Evolutionary conservation across 2,113 vertebrate species (phyloP).

Genomic region (Rhynchopsitta pachyrhyncha): DNA sequence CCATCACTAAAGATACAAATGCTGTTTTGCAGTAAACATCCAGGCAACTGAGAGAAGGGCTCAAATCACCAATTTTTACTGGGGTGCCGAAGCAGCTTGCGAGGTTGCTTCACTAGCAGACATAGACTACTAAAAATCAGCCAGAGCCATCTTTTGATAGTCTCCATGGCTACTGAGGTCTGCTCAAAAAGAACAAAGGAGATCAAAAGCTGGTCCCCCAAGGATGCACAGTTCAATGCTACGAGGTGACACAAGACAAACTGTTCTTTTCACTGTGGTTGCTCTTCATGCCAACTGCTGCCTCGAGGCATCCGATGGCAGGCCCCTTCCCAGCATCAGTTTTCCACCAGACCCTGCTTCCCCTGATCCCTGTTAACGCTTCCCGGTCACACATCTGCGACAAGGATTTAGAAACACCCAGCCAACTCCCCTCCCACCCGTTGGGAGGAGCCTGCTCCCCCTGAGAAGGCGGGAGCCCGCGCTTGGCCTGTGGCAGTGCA

Average conservation of each 20-base stretch:
- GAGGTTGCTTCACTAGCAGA: background rate
- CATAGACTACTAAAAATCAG: background rate
- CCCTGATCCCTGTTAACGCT: accelerated
- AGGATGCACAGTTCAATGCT: background rate
- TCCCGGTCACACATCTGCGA: accelerated
- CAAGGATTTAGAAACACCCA: accelerated
- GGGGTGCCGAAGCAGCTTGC: background rate
- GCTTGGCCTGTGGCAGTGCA: background rate
- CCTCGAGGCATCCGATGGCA: background rate
- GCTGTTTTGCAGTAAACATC: background rate
- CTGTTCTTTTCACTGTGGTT: accelerated
- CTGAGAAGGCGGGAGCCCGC: accelerated
- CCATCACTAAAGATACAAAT: background rate
- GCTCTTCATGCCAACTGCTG: accelerated
- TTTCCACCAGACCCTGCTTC: background rate
- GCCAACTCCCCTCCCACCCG: background rate
- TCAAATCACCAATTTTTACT: background rate
- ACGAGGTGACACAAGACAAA: background rate
- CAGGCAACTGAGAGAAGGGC: background rate
- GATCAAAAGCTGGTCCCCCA: background rate
- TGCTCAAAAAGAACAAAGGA: background rate
- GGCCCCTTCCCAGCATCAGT: background rate
- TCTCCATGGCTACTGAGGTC: background rate
- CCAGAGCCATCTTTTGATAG: background rate
- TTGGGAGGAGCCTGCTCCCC: accelerated